Evolutionary conservation across 2,888 invertebrate species (phyloP), one percentile per base, ranked within the genome.

Genomic region (Aporophyla nigra): DNA sequence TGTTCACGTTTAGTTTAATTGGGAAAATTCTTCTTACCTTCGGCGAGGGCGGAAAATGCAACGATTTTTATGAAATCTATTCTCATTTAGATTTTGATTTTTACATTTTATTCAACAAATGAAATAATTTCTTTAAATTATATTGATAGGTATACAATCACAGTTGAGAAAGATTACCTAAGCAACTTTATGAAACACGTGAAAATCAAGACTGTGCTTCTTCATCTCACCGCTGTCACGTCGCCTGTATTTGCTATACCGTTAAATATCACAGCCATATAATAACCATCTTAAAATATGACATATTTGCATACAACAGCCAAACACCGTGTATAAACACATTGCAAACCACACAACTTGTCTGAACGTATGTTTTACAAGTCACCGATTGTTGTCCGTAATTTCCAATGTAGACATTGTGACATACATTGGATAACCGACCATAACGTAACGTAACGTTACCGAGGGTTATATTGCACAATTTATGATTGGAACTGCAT

Each of bases 401-500:
- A 73, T 74, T 72, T 74, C 73, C 46, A 73, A 66, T 49, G 63
- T 71, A 59, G 46, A 80, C 63, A 69, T 83, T 86, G 78, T 79
- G 73, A 74, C 84, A 84, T 49, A 46, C 43, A 74, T 86, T 86
- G 73, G 49, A 84, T 84, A 87, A 86, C 83, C 66, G 61, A 40
- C 43, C 51, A 14, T 74, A 59, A 73, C 74, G 68, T 71, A 71
- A 76, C 24, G 16, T 70, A 40, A 71, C 24, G 16, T 70, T 40
- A 73, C 76, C 33, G 24, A 58, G 54, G 54, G 76, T 76, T 54
- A 68, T 24, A 68, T 86, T 83, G 14, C 76, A 46, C 58, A 84
- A 85, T 49, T 65, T 67, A 58, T 21, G 21, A 76, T 58, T 62
- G 62, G 51, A 81, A 65, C 58, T 67, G 49, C 70, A 56, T 56